These are phyloP conservation scores for Ricordea florida DNA, from an alignment of 92 coral and sea anemone genomes.

Conservation along the genomic window DNA sequence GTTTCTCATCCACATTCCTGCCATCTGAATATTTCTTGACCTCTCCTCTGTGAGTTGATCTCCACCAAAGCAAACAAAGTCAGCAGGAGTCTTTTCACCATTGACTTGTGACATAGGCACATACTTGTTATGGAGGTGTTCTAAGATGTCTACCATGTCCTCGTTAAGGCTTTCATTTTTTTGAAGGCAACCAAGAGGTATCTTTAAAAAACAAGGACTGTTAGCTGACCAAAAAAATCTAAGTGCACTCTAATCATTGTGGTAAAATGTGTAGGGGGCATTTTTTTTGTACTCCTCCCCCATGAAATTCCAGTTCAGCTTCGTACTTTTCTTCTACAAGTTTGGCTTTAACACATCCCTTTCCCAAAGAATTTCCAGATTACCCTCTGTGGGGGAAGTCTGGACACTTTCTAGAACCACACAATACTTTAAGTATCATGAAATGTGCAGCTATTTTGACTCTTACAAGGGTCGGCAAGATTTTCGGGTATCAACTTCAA, in stretches of 20 bases:
- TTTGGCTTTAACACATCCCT: not conserved
- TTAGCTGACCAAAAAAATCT: no score
- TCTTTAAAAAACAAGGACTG: no score
- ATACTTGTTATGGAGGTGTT: conserved; percentile 39
- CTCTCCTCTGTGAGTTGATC: conserved; percentile 71
- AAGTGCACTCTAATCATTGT: no score
- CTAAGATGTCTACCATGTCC: conserved; percentile 40
- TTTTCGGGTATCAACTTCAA: no score
- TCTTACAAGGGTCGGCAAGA: no score
- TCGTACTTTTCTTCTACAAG: not conserved
- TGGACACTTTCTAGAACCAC: not conserved
- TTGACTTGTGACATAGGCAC: conserved; percentile 49
- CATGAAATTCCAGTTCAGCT: not conserved
- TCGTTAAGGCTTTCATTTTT: conserved; percentile 30
- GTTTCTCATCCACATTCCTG: not conserved
- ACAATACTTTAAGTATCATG: no score
- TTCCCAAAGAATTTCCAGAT: not conserved
- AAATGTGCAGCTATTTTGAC: no score
- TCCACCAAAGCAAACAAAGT: conserved; percentile 51
- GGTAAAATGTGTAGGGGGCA: no score
- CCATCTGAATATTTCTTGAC: conserved; percentile 74
- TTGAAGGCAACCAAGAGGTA: conserved; percentile 9
- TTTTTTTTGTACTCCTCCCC: no score
- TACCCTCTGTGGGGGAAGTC: no score
- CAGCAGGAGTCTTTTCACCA: conserved; percentile 39